Conservation (phyloP, 2,888 invertebrate species). For the Acanthosoma haemorrhoidale region DNA sequence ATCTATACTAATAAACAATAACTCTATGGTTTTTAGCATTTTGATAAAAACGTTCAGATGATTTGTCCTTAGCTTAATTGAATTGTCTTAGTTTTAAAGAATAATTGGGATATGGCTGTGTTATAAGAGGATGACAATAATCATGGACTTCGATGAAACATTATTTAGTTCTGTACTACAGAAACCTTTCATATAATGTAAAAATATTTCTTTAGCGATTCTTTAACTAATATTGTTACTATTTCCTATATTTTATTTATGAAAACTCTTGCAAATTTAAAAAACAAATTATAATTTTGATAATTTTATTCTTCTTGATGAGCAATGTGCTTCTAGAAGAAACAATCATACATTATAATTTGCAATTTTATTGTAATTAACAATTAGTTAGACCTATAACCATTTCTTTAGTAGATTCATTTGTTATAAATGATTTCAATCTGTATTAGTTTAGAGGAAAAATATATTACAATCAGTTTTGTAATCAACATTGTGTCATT, state of each 20-base stretch:
- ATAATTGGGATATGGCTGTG: slow-evolving; percentile 1
- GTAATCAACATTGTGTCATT: background rate
- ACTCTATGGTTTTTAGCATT: too few relatives aligned
- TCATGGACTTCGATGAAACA: background rate
- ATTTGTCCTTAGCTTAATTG: too few relatives aligned
- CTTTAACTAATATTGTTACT: background rate
- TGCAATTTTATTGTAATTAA: background rate
- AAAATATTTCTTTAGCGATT: too few relatives aligned
- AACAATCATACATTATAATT: slow-evolving; percentile 19
- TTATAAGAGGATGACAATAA: background rate
- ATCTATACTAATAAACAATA: too few relatives aligned
- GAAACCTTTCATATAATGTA: too few relatives aligned
- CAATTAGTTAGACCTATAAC: background rate
- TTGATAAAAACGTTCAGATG: too few relatives aligned
- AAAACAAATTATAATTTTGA: background rate
- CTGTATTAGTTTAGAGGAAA: background rate
- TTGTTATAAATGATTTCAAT: background rate
- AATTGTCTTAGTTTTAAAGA: background rate
- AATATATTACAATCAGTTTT: slow-evolving; percentile 14
- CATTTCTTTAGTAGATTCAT: background rate
- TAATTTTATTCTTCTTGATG: background rate
- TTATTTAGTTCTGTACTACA: too few relatives aligned
- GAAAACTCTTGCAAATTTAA: background rate
- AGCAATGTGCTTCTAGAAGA: slow-evolving; percentile 15
- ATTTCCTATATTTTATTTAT: background rate